Percentiles rank a stretch among this genome's conserved stretches.
These are phyloP conservation scores for Sarcoramphus papa DNA, from an alignment of 2,797 vertebrate species.

Conservation along the genomic window DNA sequence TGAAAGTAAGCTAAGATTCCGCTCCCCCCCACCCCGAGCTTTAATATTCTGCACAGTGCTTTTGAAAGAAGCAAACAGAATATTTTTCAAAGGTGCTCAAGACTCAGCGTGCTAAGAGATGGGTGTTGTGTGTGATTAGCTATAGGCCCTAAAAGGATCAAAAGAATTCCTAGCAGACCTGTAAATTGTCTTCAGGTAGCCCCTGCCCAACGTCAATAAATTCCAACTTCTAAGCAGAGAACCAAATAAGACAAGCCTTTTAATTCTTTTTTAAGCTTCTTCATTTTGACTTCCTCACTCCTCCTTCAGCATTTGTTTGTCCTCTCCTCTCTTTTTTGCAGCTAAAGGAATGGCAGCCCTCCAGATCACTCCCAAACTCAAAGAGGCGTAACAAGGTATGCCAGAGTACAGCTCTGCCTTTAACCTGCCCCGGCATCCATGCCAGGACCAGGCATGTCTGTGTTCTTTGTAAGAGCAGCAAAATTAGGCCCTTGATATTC, in stretches of 20 bases:
- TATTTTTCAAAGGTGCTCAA: not conserved
- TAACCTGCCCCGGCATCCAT: not conserved
- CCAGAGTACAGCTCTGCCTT: not conserved
- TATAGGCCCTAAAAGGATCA: not conserved
- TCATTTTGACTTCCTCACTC: not conserved
- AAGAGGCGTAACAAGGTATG: accelerated
- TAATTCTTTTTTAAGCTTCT: not conserved
- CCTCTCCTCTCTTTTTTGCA: not conserved
- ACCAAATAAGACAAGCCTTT: not conserved
- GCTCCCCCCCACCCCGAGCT: not conserved
- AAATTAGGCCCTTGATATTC: not conserved
- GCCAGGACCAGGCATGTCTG: not conserved
- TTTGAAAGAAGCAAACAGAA: not conserved
- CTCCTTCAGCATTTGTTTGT: not conserved
- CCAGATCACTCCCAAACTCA: not conserved
- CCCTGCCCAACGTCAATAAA: not conserved
- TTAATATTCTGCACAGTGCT: not conserved
- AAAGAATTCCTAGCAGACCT: not conserved
- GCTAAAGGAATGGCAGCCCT: not conserved
- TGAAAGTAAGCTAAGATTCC: not conserved
- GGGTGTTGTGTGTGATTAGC: not conserved
- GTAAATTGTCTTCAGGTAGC: not conserved
- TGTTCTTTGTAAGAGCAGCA: not conserved
- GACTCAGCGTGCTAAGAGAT: not conserved
- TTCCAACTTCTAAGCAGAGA: not conserved